Evolutionary conservation across 2,888 invertebrate species (phyloP), one percentile per base, ranked within the genome.

Genomic region (Phaonia tiefii): DNA sequence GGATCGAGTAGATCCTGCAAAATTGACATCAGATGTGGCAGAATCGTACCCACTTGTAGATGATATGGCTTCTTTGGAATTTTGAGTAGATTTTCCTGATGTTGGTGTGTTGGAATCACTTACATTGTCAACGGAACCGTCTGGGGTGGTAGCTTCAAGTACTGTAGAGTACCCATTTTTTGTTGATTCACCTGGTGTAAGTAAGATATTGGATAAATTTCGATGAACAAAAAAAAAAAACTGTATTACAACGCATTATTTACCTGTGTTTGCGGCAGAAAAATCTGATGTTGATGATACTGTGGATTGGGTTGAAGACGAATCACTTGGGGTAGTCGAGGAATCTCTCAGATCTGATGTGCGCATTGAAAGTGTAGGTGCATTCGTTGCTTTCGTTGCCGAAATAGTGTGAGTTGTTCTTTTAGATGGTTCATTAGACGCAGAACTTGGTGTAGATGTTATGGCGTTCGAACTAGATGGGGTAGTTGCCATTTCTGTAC

Each of bases 111-210:
- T 22, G 25, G 1, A 1, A 20, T 17, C 25, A n/a, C n/a, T n/a
- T n/a, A n/a, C n/a, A n/a, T n/a, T n/a, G n/a, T n/a, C n/a, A n/a
- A n/a, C n/a, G n/a, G n/a, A n/a, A n/a, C n/a, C n/a, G n/a, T n/a
- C n/a, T n/a, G n/a, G n/a, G n/a, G n/a, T n/a, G n/a, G n/a, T n/a
- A n/a, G n/a, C n/a, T n/a, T n/a, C n/a, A n/a, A n/a, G n/a, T n/a
- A n/a, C n/a, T n/a, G n/a, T n/a, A n/a, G n/a, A 22, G 56, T 56
- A 1, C 13, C 25, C 56, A 25, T 22, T 26, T 5, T 58, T 26
- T 17, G 65, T 65, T 10, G 66, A 44, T n/a, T 44, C 17, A 7
- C n/a, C 3, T 31, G 70, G 11, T 22, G 46, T 67, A n/a, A n/a
- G n/a, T n/a, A n/a, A n/a, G n/a, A n/a, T n/a, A n/a, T n/a, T n/a